These are phyloP conservation scores for Agonopterix alstromeriana DNA, from an alignment of 2,888 invertebrate genomes.

Conservation along the genomic window DNA sequence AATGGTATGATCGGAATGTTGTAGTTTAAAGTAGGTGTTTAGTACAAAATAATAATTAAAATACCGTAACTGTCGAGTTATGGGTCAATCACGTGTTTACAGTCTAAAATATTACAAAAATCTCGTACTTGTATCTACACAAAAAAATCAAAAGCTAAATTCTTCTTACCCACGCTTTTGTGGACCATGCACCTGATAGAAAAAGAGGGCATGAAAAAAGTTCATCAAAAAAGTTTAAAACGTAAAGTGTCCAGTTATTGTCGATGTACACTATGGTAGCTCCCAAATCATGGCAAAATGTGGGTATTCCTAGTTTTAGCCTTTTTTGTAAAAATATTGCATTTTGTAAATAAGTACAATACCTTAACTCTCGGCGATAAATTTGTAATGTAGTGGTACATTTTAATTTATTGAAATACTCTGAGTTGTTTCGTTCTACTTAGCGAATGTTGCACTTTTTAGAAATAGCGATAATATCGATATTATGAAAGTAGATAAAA, in stretches of 20 bases:
- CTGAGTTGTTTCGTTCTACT: slow-evolving; percentile 65
- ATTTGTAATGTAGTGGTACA: slow-evolving; percentile 50
- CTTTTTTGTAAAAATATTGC: slow-evolving; percentile 57
- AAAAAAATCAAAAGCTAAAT: no score
- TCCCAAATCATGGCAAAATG: slow-evolving; percentile 11
- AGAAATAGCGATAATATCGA: slow-evolving; percentile 62
- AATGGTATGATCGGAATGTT: slow-evolving; percentile 62
- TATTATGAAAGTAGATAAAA: slow-evolving; percentile 63
- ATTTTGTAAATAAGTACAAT: slow-evolving; percentile 75
- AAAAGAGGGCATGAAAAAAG: no score
- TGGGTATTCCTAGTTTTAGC: slow-evolving; percentile 28
- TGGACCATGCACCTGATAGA: no score
- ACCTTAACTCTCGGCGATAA: slow-evolving; percentile 41
- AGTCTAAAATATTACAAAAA: neutral
- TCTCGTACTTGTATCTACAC: neutral
- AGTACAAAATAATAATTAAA: slow-evolving; percentile 49
- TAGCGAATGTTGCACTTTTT: slow-evolving; percentile 72
- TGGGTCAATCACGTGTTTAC: neutral
- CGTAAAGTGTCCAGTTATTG: no score
- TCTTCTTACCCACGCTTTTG: no score
- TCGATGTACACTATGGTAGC: no score
- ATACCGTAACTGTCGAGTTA: neutral
- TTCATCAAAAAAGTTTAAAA: no score
- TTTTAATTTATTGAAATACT: slow-evolving; percentile 70
- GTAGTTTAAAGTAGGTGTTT: slow-evolving; percentile 66